Percentiles rank a stretch among this genome's conserved stretches.
Evolutionary conservation across 2,113 vertebrate genomes (phyloP).

Genomic region (Campylorhamphus procurvoides): DNA sequence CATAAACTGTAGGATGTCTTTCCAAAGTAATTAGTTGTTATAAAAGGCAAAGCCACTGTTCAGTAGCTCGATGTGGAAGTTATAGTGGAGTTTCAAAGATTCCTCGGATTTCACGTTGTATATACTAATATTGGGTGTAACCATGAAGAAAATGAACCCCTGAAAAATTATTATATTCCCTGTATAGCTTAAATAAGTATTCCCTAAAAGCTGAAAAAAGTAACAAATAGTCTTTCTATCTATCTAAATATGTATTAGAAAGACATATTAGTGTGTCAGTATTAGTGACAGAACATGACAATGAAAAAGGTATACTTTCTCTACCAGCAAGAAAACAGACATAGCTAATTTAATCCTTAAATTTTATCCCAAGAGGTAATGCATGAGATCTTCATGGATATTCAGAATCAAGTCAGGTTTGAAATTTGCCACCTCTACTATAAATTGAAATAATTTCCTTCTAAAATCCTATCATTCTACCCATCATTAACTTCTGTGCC

Average conservation of each 20-base stretch:
- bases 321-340: background rate
- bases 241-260: background rate
- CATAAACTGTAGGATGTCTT: background rate
- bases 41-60: background rate
- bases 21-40: background rate
- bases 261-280: too few species aligned
- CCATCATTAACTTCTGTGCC: background rate
- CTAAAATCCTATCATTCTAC: background rate
- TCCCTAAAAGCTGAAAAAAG: background rate
- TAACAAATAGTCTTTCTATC: background rate
- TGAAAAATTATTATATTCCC: background rate
- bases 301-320: background rate
- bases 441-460: background rate
- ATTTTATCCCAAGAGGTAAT: background rate
- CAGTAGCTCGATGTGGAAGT: background rate
- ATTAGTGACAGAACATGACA: background rate
- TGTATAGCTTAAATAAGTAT: background rate
- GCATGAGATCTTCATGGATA: background rate
- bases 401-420: background rate
- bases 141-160: background rate
- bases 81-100: background rate
- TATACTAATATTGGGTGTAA: background rate
- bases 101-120: background rate
- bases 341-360: background rate
- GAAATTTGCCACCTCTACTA: background rate